Percentiles rank a stretch among this genome's conserved stretches.
phyloP scores from a whole-genome alignment of 1,140 invertebrate genomes.

The Oscheius sp. region DNA sequence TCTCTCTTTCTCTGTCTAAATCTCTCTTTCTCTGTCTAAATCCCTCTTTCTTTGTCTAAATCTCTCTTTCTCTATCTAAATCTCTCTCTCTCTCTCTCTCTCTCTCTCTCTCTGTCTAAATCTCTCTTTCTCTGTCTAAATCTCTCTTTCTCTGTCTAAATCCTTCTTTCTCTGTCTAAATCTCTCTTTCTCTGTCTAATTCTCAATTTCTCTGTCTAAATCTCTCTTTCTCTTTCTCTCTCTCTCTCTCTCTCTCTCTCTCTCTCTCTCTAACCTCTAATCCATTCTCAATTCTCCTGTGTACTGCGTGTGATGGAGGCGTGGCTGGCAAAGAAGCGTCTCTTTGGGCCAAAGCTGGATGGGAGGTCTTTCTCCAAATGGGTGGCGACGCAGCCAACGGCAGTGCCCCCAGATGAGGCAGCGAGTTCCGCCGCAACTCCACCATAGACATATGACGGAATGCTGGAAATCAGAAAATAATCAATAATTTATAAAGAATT shows the following conservation, averaged over 20 bases:
- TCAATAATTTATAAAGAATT: no score
- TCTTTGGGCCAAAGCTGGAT: neutral
- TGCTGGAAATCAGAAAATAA: no score
- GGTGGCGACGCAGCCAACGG: neutral
- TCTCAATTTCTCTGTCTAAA: neutral
- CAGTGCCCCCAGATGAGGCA: conserved; percentile 1
- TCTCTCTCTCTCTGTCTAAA: no score
- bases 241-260: neutral
- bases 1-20: no score
- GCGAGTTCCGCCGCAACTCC: conserved; percentile 12
- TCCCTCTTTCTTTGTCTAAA: no score
- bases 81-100: no score
- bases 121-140: no score
- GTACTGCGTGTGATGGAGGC: no score
- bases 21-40: no score
- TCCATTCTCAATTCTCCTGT: neutral
- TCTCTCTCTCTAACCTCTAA: neutral
- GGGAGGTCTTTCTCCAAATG: conserved; percentile 8
- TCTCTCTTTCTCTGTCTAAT: neutral
- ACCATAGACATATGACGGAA: conserved; percentile 8
- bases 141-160: no score
- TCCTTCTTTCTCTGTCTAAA: no score
- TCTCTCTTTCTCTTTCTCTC: neutral
- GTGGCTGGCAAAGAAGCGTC: neutral
- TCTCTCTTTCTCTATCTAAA: no score